Evolutionary conservation across 2,113 vertebrate genomes (phyloP).

Genomic region (Sinocyclocheilus grahami): DNA sequence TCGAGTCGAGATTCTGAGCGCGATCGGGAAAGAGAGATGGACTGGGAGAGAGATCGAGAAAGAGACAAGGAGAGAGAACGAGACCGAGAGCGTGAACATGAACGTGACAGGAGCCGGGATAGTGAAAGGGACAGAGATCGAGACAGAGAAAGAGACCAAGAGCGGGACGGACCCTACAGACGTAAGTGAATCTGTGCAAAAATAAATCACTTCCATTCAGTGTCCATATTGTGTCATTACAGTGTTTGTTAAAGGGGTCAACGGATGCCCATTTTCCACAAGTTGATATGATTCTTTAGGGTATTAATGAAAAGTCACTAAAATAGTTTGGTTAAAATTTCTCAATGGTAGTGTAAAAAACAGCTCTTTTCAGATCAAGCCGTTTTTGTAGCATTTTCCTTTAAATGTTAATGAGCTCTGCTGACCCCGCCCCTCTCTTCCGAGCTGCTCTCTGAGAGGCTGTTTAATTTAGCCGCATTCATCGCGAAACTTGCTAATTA

Average conservation of each 20-base stretch:
- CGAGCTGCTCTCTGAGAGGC: no score
- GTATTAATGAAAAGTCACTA: no score
- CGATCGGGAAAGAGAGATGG: slow-evolving; percentile 59
- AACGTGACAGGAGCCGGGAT: slow-evolving; percentile 65
- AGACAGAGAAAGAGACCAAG: slow-evolving; percentile 67
- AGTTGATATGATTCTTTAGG: no score
- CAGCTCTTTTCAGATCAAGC: no score
- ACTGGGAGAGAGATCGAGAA: slow-evolving; percentile 43
- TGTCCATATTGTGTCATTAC: background rate
- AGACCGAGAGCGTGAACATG: slow-evolving; percentile 73
- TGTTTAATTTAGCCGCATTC: no score
- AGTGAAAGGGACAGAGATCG: slow-evolving; percentile 64
- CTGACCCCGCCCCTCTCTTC: no score
- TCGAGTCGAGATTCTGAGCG: slow-evolving; percentile 65
- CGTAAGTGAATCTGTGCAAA: slow-evolving; percentile 68
- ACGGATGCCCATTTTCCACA: no score
- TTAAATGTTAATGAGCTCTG: no score
- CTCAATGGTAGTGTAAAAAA: no score
- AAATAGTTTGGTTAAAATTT: no score
- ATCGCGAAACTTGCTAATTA: no score
- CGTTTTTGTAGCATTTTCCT: no score
- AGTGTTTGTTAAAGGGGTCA: background rate
- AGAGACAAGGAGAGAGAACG: slow-evolving; percentile 61
- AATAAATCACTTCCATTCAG: background rate
- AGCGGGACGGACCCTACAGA: slow-evolving; percentile 75